Conservation (phyloP, 2,888 invertebrate species). For the Hololepta plana region DNA sequence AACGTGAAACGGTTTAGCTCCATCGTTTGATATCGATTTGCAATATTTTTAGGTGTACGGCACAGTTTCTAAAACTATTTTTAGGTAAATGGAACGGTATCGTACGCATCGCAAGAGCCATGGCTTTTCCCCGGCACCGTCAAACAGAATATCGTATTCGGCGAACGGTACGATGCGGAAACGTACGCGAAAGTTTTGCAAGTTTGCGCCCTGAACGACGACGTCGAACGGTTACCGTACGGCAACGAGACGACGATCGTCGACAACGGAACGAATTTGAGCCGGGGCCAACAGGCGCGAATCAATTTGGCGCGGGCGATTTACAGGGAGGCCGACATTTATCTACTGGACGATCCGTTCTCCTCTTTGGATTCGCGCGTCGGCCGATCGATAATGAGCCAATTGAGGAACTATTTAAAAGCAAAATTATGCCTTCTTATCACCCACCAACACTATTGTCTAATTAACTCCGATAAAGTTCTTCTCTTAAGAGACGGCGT, state of each 20-base stretch:
- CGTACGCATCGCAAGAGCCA: slow-evolving; percentile 41
- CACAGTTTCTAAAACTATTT: too few relatives aligned
- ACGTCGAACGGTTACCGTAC: slow-evolving; percentile 50
- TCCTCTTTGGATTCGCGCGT: slow-evolving; percentile 63
- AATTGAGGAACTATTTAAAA: slow-evolving; percentile 25
- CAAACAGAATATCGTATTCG: slow-evolving; percentile 63
- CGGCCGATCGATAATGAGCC: slow-evolving; percentile 48
- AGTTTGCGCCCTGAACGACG: slow-evolving; percentile 43
- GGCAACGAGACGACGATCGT: slow-evolving; percentile 63
- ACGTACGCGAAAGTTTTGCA: slow-evolving; percentile 39
- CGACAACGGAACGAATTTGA: slow-evolving; percentile 59
- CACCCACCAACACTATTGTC: slow-evolving; percentile 15
- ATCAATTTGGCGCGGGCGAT: slow-evolving; percentile 59
- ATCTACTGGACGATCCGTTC: slow-evolving; percentile 60
- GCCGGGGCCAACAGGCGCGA: slow-evolving; percentile 67
- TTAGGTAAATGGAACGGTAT: slow-evolving; percentile 30
- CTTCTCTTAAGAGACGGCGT: slow-evolving; percentile 4
- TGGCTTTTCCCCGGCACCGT: slow-evolving; percentile 42
- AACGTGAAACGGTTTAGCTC: too few relatives aligned
- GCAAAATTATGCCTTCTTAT: slow-evolving; percentile 16
- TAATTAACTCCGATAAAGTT: slow-evolving; percentile 13
- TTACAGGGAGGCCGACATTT: slow-evolving; percentile 57
- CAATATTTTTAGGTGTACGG: too few relatives aligned
- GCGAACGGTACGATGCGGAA: slow-evolving; percentile 35
- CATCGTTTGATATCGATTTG: too few relatives aligned